Evolutionary conservation across 2,888 invertebrate species (phyloP).

Genomic region (Thereva nobilitata): DNA sequence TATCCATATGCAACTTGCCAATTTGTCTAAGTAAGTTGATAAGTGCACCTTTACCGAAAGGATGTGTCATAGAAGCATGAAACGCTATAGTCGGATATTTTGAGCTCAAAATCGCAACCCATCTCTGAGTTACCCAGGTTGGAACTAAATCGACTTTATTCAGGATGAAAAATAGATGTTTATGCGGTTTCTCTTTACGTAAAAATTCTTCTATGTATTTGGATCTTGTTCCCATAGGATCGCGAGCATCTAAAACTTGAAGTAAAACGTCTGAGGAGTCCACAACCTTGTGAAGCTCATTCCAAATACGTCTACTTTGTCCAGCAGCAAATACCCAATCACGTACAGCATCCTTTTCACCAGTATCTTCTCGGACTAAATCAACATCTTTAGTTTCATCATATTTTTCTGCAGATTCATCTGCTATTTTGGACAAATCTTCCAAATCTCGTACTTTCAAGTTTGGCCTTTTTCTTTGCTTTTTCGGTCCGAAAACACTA

Average conservation of each 20-base stretch:
- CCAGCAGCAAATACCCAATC: conserved; percentile 97
- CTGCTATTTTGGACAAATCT: conserved; percentile 74
- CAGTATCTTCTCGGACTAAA: conserved; percentile 79
- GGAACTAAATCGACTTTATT: conserved; percentile 98
- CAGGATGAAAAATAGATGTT: conserved; percentile 94
- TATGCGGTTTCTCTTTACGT: conserved; percentile 92
- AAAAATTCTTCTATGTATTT: conserved; percentile 90
- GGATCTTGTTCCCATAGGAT: conserved; percentile 95
- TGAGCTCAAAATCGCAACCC: conserved; percentile 91
- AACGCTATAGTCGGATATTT: conserved; percentile 98
- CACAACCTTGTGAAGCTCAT: conserved; percentile 97
- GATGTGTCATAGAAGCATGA: conserved; percentile 97
- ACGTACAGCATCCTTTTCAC: conserved; percentile 77
- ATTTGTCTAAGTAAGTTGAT: conserved; percentile 96
- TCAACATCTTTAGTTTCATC: conserved; percentile 82
- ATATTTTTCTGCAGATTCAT: conserved; percentile 75
- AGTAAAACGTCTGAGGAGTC: conserved; percentile 97
- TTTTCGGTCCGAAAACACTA: conserved; percentile 93
- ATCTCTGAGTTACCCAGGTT: conserved; percentile 96
- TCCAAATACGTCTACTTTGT: conserved; percentile 97
- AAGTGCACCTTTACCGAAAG: conserved; percentile 95
- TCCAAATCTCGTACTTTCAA: conserved; percentile 74
- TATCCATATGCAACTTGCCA: conserved; percentile 91
- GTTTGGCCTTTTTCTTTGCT: conserved; percentile 88
- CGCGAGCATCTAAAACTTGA: conserved; percentile 95